These are phyloP conservation scores for Engraulis encrasicolus DNA, from an alignment of 2,113 vertebrate species.

Conservation along the genomic window DNA sequence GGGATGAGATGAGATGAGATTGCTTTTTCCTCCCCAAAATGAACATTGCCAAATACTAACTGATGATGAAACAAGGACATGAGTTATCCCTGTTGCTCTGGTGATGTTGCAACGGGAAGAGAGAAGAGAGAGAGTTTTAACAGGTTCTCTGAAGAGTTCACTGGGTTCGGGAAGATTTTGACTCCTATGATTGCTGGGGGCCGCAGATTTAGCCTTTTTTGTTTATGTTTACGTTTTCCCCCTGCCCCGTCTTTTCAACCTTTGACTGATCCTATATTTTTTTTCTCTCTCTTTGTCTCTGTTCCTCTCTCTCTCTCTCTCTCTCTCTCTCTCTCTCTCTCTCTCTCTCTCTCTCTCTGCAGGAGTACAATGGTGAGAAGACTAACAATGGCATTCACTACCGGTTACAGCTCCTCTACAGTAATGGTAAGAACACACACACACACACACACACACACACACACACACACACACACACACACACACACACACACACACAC, in stretches of 20 bases:
- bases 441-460: background rate
- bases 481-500: slow-evolving; percentile 13
- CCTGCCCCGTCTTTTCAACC: background rate
- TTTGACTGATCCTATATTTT: no score
- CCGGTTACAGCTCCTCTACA: slow-evolving; percentile 91
- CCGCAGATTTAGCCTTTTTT: background rate
- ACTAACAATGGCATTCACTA: slow-evolving; percentile 97
- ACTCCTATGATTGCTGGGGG: background rate
- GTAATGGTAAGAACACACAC: slow-evolving; percentile 81
- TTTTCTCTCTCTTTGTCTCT: no score
- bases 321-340: background rate
- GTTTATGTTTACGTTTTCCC: background rate
- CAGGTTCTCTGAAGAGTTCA: background rate
- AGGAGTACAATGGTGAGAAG: slow-evolving; percentile 87
- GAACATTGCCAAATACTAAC: background rate
- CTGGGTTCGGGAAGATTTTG: background rate
- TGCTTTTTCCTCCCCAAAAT: background rate
- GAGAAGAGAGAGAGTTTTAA: background rate
- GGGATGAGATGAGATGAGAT: slow-evolving; percentile 9
- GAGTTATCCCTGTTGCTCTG: background rate
- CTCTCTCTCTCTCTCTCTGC: slow-evolving; percentile 45
- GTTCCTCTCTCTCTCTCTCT: no score
- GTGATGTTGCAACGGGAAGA: no score
- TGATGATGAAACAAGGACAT: background rate
- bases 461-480: background rate